These are phyloP conservation scores for Agrotis exclamationis DNA, from an alignment of 2,888 invertebrate genomes.

Conservation along the genomic window DNA sequence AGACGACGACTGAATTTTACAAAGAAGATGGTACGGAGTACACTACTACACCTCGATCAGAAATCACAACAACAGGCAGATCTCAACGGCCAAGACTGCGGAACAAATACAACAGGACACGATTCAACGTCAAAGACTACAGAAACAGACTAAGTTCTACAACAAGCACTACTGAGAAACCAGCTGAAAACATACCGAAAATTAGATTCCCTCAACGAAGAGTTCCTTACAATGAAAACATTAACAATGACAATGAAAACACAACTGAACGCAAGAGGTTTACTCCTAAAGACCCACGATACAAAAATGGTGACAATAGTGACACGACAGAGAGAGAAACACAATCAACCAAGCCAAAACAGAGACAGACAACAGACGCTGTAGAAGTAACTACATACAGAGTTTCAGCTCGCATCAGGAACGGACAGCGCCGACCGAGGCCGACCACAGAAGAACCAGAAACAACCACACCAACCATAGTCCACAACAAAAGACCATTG, in stretches of 20 bases:
- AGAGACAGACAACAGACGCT: slow-evolving; percentile 79
- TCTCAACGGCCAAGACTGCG: slow-evolving; percentile 82
- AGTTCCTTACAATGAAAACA: slow-evolving; percentile 80
- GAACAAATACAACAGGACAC: slow-evolving; percentile 92
- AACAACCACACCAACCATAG: slow-evolving; percentile 74
- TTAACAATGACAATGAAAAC: slow-evolving; percentile 80
- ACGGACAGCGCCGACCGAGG: slow-evolving; percentile 81
- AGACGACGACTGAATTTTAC: slow-evolving; percentile 77
- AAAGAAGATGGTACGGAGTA: slow-evolving; percentile 73
- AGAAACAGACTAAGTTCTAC: slow-evolving; percentile 92
- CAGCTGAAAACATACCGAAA: slow-evolving; percentile 80
- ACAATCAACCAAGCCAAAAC: slow-evolving; percentile 78
- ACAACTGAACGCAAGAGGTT: slow-evolving; percentile 89
- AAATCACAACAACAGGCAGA: slow-evolving; percentile 77
- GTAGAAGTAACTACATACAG: slow-evolving; percentile 83
- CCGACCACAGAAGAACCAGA: slow-evolving; percentile 83
- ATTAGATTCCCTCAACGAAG: slow-evolving; percentile 89
- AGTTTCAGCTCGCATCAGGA: slow-evolving; percentile 84
- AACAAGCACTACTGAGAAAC: slow-evolving; percentile 85
- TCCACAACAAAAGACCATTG: slow-evolving; percentile 79
- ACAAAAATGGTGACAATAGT: slow-evolving; percentile 76
- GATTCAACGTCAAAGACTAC: slow-evolving; percentile 95
- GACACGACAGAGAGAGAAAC: slow-evolving; percentile 81
- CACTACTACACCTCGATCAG: slow-evolving; percentile 77
- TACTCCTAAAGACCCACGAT: slow-evolving; percentile 88